Percentiles rank a stretch among this genome's conserved stretches.
Conservation (phyloP, 1,140 invertebrate genomes). For the Drosophila persimilis region DNA sequence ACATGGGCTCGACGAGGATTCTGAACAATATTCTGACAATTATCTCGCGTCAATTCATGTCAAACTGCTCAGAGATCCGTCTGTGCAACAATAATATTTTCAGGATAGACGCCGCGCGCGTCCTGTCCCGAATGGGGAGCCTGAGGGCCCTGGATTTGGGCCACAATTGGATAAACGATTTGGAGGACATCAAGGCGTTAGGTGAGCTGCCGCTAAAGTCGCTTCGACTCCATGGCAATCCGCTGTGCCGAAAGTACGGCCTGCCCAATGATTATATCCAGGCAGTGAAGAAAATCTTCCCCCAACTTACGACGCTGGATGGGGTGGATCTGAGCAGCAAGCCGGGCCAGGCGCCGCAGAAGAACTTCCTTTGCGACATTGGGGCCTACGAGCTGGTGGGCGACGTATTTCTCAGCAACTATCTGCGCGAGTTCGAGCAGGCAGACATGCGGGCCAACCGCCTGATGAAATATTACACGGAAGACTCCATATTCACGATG, state of each 20-base stretch:
- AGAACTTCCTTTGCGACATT: constrained; percentile 64
- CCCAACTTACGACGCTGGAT: constrained; percentile 63
- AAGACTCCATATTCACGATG: constrained; percentile 62
- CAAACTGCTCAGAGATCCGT: constrained; percentile 57
- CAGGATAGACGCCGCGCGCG: constrained; percentile 22
- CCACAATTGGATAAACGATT: constrained; percentile 66
- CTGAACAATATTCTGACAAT: constrained; percentile 41
- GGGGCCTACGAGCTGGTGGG: constrained; percentile 63
- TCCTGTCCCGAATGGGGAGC: constrained; percentile 46
- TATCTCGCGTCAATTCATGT: constrained; percentile 55
- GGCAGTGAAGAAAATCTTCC: constrained; percentile 82
- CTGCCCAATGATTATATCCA: constrained; percentile 83
- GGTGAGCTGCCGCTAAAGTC: constrained; percentile 57
- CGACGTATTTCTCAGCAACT: constrained; percentile 53
- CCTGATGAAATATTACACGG: constrained; percentile 41
- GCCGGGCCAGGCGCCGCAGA: constrained; percentile 50
- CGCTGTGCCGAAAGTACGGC: constrained; percentile 83
- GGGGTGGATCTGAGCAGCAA: constrained; percentile 52
- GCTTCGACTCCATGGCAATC: constrained; percentile 84
- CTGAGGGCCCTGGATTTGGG: constrained; percentile 65
- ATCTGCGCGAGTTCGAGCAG: constrained; percentile 53
- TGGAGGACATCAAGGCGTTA: constrained; percentile 43
- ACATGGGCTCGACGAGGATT: constrained; percentile 52
- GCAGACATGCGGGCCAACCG: constrained; percentile 26
- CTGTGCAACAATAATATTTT: constrained; percentile 69